Evolutionary conservation across 2,113 vertebrate species (phyloP).

Genomic region (Atrichornis clamosus): DNA sequence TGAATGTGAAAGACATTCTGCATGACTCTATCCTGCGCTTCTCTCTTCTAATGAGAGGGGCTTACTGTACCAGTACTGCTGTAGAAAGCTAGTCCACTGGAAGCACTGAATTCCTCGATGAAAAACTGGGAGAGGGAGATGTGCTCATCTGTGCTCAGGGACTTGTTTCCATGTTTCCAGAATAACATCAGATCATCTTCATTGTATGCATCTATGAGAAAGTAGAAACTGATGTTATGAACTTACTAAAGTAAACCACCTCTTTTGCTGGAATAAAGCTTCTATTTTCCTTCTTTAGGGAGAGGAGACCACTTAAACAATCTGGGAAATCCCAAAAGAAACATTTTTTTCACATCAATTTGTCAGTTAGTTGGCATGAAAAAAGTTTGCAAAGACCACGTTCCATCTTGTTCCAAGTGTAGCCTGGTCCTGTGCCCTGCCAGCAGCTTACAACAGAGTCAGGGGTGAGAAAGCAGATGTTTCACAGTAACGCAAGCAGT

Average conservation of each 20-base stretch:
- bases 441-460: neutral
- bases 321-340: neutral
- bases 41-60: neutral
- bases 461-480: neutral
- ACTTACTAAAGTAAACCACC: neutral
- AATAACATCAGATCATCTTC: conserved; percentile 93
- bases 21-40: neutral
- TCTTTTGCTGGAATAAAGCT: neutral
- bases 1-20: neutral
- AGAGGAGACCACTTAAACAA: neutral
- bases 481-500: neutral
- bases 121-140: conserved; percentile 92
- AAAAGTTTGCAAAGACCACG: neutral
- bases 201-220: conserved; percentile 85
- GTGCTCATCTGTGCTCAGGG: conserved; percentile 85
- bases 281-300: neutral
- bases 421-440: neutral
- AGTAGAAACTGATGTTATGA: neutral
- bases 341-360: neutral
- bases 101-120: conserved; percentile 88
- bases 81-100: conserved; percentile 88
- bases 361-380: neutral
- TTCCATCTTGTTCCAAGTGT: neutral
- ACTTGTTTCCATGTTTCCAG: conserved; percentile 91
- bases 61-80: conserved; percentile 86